Evolutionary conservation across 2,797 vertebrate species (phyloP), one percentile per base, ranked within the genome.

Genomic region (Lagorchestes hirsutus): DNA sequence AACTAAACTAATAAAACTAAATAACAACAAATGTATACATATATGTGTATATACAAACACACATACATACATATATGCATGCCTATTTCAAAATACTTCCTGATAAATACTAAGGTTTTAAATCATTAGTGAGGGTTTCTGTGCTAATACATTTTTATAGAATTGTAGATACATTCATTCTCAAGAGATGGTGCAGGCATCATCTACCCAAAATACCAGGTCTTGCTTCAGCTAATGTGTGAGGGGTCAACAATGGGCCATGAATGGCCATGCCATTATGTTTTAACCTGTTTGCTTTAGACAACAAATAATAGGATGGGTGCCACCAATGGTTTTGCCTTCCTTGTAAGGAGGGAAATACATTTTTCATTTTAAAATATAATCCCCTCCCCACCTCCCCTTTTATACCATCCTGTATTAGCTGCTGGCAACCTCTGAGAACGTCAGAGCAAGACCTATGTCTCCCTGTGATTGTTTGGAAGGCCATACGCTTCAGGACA

Each of bases 191-290:
- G 95, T 95, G 95, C 58, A 90, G 97, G 46, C 74, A 87, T 97
- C 97, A 96, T 92, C 96, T 22, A 93, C 34, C 62, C 96, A 95
- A 97, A 95, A 95, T 96, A 96, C 93, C 62, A 58, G n/a, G 90
- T 96, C 57, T 91, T 67, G 96, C 93, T 90, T 94, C 46, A 96
- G 50, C 93, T 96, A 94, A 90, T 97, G 93, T 67, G 92, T 96
- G 67, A 95, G 34, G 92, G 93, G 40, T 92, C 82, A 97, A 95
- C 74, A 92, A 0, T 90, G 46, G 24, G 9, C 0, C 0, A 0
- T 92, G 94, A 92, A 91, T 90, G 87, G 1, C 58, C 28, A 91
- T 95, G 54, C 67, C 90, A 57, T 91, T 9, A 52, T 97, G 98
- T 97, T 95, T 94, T 62, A 95, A 34, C 5, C 54, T 90, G 87